Conservation (phyloP, 2,113 vertebrate species). For the Elephas maximus region DNA sequence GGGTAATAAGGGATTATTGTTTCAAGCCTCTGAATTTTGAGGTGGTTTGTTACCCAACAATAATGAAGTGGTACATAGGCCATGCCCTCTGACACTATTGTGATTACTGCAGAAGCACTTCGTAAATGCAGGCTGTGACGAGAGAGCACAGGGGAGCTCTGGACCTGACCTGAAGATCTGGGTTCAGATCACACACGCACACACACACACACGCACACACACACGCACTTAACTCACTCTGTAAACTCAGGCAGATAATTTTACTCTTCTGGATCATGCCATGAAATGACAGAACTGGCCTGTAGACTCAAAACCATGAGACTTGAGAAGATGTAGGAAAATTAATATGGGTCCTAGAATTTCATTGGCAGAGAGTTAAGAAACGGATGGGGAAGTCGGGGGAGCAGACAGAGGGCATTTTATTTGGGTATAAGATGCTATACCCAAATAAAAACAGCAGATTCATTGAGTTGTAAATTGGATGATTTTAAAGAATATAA, state of each 20-base stretch:
- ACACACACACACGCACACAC: no score
- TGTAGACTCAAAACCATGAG: not conserved
- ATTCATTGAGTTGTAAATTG: not conserved
- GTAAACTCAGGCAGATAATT: no score
- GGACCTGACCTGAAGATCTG: not conserved
- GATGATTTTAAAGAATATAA: conserved; percentile 8
- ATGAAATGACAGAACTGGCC: not conserved
- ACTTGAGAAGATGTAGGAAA: not conserved
- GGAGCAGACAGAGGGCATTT: conserved; percentile 40
- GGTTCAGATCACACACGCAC: not conserved
- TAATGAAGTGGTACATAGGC: not conserved
- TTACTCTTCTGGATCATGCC: not conserved
- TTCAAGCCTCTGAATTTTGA: no score
- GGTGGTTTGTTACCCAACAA: not conserved
- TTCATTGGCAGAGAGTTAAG: no score
- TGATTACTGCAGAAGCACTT: not conserved
- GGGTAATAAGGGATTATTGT: not conserved
- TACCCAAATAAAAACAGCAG: not conserved
- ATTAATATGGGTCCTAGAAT: not conserved
- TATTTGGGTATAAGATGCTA: not conserved
- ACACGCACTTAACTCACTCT: not conserved
- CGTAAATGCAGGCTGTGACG: not conserved
- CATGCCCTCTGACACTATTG: not conserved
- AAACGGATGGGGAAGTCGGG: no score
- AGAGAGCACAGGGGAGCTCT: not conserved